Evolutionary conservation across 1,140 invertebrate genomes (phyloP).

Genomic region (Lerema accius): DNA sequence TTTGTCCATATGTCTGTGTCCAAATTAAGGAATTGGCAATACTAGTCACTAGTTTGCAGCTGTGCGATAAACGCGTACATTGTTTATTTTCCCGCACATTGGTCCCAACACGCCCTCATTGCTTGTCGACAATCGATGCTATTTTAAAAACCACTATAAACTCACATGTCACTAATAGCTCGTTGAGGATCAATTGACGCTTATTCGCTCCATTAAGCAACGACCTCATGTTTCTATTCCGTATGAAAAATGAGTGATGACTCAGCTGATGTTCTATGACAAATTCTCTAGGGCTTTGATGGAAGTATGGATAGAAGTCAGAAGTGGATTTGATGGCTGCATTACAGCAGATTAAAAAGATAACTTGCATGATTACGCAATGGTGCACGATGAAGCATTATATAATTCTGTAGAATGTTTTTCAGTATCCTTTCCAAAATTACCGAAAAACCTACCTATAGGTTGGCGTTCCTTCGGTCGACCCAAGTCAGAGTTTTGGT

Average conservation of each 20-base stretch:
- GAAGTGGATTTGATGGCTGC: no score
- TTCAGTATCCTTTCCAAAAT: no score
- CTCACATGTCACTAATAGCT: constrained; percentile 21
- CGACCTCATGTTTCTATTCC: constrained; percentile 7
- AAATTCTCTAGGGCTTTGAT: neutral
- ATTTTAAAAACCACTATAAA: constrained; percentile 27
- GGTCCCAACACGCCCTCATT: constrained; percentile 11
- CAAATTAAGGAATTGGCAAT: neutral
- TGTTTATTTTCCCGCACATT: constrained; percentile 22
- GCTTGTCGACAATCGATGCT: constrained; percentile 8
- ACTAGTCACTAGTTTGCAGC: neutral
- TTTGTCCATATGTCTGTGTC: neutral
- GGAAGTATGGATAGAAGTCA: no score
- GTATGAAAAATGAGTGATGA: neutral
- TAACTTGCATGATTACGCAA: no score
- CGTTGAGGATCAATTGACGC: constrained; percentile 21
- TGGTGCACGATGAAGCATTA: no score
- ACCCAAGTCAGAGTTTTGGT: no score
- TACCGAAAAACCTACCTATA: no score
- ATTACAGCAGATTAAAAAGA: no score
- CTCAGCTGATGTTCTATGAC: neutral
- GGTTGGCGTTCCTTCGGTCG: no score
- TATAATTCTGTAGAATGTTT: no score
- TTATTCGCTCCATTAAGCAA: constrained; percentile 12
- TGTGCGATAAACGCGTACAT: constrained; percentile 8